Evolutionary conservation across 2,113 vertebrate species (phyloP).

Genomic region (Brachyhypopomus occidentalis): DNA sequence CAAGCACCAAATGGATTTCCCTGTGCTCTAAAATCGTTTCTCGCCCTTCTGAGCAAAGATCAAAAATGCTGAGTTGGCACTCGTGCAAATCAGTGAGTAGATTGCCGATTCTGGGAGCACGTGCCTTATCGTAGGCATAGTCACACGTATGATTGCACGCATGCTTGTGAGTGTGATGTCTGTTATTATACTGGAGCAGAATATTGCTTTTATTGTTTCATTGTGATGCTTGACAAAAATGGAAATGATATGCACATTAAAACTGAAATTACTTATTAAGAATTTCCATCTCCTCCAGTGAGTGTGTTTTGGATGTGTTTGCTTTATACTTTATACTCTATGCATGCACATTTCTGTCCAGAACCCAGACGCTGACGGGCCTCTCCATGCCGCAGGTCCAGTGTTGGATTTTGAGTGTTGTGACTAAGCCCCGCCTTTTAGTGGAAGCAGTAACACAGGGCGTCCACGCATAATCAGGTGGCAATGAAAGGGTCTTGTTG

Average conservation of each 20-base stretch:
- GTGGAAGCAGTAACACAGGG: not conserved
- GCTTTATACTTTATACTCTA: no score
- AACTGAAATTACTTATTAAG: not conserved
- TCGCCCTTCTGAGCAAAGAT: not conserved
- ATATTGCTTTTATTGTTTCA: conserved; percentile 22
- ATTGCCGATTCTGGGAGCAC: not conserved
- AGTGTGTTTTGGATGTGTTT: not conserved
- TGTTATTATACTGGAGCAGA: conserved; percentile 21
- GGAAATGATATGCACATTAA: not conserved
- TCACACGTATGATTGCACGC: not conserved
- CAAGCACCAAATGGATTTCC: not conserved
- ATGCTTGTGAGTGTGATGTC: not conserved
- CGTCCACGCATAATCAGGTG: not conserved
- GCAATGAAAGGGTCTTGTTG: conserved; percentile 21
- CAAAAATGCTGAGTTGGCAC: conserved; percentile 14
- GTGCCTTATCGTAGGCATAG: conserved; percentile 1
- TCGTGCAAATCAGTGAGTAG: conserved; percentile 2
- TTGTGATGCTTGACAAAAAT: not conserved
- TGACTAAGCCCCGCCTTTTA: not conserved
- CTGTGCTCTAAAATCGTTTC: not conserved
- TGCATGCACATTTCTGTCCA: no score
- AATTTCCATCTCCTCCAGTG: not conserved
- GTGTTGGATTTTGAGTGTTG: not conserved
- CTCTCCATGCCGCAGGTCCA: not conserved
- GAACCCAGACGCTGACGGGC: not conserved